Evolutionary conservation across 1,140 invertebrate species (phyloP).

Genomic region (Leptinotarsa lineolata): DNA sequence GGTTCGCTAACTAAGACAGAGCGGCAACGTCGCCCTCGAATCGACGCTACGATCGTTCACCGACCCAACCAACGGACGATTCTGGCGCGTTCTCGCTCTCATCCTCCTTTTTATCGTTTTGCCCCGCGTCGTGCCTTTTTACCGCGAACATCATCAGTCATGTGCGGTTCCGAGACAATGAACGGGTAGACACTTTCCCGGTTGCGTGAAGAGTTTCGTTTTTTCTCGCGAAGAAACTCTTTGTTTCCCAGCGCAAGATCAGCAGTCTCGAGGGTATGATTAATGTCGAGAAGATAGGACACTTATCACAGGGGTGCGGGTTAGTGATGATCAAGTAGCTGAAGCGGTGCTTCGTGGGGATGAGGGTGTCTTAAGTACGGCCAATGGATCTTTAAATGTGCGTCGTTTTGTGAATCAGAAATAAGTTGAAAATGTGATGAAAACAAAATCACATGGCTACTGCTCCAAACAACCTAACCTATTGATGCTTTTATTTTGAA

Average conservation of each 20-base stretch:
- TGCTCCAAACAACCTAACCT: too few relatives aligned
- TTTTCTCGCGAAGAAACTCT: neutral
- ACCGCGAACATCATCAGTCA: slow-evolving; percentile 15
- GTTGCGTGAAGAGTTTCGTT: neutral
- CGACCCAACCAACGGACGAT: neutral
- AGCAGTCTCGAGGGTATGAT: neutral
- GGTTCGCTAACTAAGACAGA: too few relatives aligned
- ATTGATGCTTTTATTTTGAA: too few relatives aligned
- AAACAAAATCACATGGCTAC: too few relatives aligned
- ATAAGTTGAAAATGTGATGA: too few relatives aligned
- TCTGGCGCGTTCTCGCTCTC: neutral
- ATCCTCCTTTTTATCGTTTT: neutral
- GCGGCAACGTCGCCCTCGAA: neutral
- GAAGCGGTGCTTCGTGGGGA: too few relatives aligned
- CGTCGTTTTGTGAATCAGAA: too few relatives aligned
- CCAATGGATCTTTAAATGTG: too few relatives aligned
- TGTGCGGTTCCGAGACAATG: slow-evolving; percentile 11
- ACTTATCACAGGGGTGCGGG: too few relatives aligned
- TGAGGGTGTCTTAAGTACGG: too few relatives aligned
- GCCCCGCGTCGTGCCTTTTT: slow-evolving; percentile 6
- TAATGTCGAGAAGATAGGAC: neutral
- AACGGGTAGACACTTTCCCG: neutral
- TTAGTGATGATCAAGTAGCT: too few relatives aligned
- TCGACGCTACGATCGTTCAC: neutral
- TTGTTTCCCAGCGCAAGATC: neutral